Conservation (phyloP, 2,797 vertebrate genomes). For the Lepus townsendii region DNA sequence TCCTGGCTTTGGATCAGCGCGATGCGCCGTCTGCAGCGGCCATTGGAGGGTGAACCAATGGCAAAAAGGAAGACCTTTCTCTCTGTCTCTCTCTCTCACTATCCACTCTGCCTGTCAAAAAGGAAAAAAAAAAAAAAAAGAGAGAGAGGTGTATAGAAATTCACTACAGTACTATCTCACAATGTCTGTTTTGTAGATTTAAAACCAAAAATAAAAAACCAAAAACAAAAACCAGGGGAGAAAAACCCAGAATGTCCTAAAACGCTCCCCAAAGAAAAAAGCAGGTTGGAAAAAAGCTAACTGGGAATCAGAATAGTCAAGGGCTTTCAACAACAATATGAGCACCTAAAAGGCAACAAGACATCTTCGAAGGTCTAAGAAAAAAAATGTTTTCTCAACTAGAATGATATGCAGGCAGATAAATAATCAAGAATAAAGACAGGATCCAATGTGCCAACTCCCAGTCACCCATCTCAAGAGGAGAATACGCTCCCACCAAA, state of each 20-base stretch:
- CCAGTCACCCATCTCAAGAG: not conserved
- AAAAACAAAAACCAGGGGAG: too few relatives aligned
- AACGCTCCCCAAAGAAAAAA: not conserved
- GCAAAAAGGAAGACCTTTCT: too few relatives aligned
- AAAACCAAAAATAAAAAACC: too few relatives aligned
- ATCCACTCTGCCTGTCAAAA: too few relatives aligned
- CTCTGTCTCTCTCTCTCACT: too few relatives aligned
- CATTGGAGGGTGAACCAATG: too few relatives aligned
- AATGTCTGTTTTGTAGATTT: too few relatives aligned
- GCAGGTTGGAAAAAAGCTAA: not conserved
- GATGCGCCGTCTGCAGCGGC: too few relatives aligned
- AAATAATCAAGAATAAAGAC: conserved; percentile 1
- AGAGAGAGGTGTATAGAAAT: too few relatives aligned
- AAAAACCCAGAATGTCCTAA: not conserved
- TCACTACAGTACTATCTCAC: too few relatives aligned
- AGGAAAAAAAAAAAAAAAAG: too few relatives aligned
- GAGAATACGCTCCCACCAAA: not conserved
- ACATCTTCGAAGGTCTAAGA: not conserved
- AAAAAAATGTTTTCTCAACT: conserved; percentile 22
- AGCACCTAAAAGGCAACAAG: not conserved
- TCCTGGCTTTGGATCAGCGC: too few relatives aligned
- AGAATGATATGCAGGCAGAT: not conserved
- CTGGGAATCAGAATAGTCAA: not conserved
- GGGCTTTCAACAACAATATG: not conserved
- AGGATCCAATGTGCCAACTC: not conserved